phyloP scores from a whole-genome alignment of 2,797 vertebrate genomes.

The Tangara arthus region DNA sequence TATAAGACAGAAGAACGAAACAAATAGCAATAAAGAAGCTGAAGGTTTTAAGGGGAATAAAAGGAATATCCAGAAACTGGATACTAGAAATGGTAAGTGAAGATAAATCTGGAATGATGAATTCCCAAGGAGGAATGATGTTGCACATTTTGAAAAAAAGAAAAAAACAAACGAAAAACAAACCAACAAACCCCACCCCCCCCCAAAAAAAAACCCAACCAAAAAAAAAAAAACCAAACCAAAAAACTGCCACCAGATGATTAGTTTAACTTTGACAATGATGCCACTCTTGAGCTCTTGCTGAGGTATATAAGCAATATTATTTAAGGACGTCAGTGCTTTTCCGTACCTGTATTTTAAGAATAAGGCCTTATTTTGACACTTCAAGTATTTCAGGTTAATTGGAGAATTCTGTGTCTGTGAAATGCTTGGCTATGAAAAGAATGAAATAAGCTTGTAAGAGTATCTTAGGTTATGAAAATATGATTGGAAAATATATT shows the following conservation, averaged over 20 bases:
- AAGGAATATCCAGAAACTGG: background rate
- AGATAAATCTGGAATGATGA: background rate
- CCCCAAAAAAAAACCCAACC: background rate
- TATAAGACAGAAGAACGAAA: background rate
- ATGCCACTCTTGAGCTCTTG: background rate
- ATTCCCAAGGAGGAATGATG: background rate
- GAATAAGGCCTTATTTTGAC: background rate
- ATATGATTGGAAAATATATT: background rate
- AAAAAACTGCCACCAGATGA: background rate
- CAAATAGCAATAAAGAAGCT: background rate
- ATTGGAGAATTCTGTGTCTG: background rate
- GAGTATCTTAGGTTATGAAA: background rate
- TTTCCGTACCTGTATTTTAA: background rate
- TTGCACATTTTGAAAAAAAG: background rate
- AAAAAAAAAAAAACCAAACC: background rate
- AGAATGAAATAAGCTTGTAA: background rate
- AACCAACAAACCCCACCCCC: background rate
- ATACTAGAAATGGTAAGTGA: background rate
- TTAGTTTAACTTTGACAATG: background rate
- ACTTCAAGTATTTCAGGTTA: background rate
- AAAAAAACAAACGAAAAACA: background rate
- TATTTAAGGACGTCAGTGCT: background rate
- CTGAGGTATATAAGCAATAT: background rate
- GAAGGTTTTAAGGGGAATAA: background rate
- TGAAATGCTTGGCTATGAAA: background rate